Conservation (phyloP, 2,113 vertebrate genomes). For the Marmota monax region DNA sequence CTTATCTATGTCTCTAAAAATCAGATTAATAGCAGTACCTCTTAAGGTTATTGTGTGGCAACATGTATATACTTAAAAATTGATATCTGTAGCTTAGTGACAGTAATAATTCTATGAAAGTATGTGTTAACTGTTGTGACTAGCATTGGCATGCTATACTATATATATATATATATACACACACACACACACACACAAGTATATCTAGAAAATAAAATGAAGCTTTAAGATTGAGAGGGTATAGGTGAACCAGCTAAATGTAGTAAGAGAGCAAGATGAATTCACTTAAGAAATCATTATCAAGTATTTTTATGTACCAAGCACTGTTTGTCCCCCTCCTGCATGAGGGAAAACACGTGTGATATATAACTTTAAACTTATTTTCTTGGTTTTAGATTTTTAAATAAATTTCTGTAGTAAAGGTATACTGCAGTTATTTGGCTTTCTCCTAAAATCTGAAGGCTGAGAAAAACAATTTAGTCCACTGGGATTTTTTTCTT, state of each 20-base stretch:
- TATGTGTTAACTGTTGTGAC: not conserved
- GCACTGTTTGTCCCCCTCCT: not conserved
- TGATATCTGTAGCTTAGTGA: not conserved
- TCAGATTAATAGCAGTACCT: not conserved
- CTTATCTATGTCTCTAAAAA: not conserved
- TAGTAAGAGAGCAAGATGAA: not conserved
- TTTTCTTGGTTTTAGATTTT: not conserved
- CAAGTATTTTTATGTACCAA: not conserved
- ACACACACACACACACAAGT: no score
- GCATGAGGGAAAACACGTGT: not conserved
- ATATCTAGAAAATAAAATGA: not conserved
- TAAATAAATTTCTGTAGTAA: conserved; percentile 1
- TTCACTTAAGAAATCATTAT: not conserved
- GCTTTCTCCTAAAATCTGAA: conserved; percentile 18
- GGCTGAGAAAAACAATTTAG: not conserved
- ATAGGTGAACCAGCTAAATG: not conserved
- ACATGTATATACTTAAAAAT: not conserved
- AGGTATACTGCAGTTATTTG: not conserved
- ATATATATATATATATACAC: no score
- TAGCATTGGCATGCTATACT: not conserved
- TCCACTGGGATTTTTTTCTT: not conserved
- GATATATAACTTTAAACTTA: not conserved
- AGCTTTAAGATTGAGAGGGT: not conserved
- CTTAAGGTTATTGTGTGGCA: not conserved
- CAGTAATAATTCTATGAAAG: not conserved